These are phyloP conservation scores for Mirza zaza DNA, from an alignment of 2,113 vertebrate species.

Conservation along the genomic window DNA sequence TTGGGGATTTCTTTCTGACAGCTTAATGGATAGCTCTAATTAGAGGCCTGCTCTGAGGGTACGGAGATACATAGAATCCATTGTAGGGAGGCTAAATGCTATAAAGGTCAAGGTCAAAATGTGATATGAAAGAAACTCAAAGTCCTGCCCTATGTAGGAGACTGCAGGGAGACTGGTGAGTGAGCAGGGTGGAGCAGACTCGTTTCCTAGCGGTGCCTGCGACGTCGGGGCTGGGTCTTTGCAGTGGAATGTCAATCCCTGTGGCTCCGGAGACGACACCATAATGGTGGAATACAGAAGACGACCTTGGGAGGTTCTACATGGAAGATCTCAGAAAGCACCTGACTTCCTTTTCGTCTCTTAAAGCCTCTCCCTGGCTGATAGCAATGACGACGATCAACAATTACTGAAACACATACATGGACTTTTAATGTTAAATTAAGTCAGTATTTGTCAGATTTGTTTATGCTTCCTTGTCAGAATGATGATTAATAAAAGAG, in stretches of 20 bases:
- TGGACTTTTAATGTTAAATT: conserved; percentile 31
- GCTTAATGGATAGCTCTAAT: conserved; percentile 78
- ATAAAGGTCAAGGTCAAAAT: conserved; percentile 20
- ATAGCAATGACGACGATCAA: not conserved
- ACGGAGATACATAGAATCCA: conserved; percentile 37
- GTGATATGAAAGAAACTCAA: conserved; percentile 29
- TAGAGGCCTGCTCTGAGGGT: conserved; percentile 61
- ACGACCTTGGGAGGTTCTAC: not conserved
- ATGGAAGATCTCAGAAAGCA: not conserved
- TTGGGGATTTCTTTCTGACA: conserved; percentile 74
- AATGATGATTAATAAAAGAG: conserved; percentile 63
- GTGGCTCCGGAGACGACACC: not conserved
- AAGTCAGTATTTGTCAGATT: conserved; percentile 52
- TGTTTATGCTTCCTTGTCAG: conserved; percentile 57
- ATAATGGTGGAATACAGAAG: not conserved
- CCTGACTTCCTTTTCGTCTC: not conserved
- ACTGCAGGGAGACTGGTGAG: not conserved
- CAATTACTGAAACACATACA: not conserved
- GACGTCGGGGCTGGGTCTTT: not conserved
- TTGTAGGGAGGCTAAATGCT: not conserved
- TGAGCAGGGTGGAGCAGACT: not conserved
- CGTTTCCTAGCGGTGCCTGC: not conserved
- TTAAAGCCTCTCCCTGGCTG: not conserved
- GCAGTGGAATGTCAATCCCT: not conserved
- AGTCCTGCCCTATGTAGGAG: not conserved